Evolutionary conservation across 2,888 invertebrate species (phyloP), one percentile per base, ranked within the genome.

Genomic region (Pyralis farinalis): DNA sequence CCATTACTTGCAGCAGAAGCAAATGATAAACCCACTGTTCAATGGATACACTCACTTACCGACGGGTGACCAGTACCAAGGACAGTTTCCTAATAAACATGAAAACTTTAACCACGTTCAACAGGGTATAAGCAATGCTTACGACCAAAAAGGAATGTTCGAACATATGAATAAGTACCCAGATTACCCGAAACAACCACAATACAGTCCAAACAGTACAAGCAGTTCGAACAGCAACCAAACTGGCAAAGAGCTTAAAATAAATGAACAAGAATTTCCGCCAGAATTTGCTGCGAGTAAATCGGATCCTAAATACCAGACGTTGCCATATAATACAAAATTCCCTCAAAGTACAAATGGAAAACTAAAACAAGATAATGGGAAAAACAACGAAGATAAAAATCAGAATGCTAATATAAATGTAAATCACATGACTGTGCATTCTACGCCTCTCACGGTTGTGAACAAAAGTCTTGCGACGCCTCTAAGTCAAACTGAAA

Each of bases 301-400:
- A 75, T 94, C 94, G 41, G 96, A 97, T 78, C 96, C 94, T 30
- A 98, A 96, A 83, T 97, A 96, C 88, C 97, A 97, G 90, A 96
- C 96, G 20, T 88, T 97, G 80, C 97, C 97, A 58, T 95, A 96
- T 84, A 97, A 94, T 72, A 96, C 95, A 27, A 97, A 96, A 81
- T 95, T 96, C 74, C 93, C 94, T 85, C 93, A 92, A 78, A 73
- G 85, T 53, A 71, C 72, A 39, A 83, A 81, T 42, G 81, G 78
- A 28, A 86, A 87, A 61, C 48, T 71, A 49, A 87, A 86, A 67
- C 85, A 87, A 58, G 54, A 71, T 22, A 78, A 86, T 48, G 72
- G 75, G 9, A 90, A 87, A 62, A 71, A 49, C 47, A 75, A 55
- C 49, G 85, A 85, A 60, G 81, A 86, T 43, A 78, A 84, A 48